phyloP scores from a whole-genome alignment of 1,140 invertebrate species.

The Bombus pascuorum region DNA sequence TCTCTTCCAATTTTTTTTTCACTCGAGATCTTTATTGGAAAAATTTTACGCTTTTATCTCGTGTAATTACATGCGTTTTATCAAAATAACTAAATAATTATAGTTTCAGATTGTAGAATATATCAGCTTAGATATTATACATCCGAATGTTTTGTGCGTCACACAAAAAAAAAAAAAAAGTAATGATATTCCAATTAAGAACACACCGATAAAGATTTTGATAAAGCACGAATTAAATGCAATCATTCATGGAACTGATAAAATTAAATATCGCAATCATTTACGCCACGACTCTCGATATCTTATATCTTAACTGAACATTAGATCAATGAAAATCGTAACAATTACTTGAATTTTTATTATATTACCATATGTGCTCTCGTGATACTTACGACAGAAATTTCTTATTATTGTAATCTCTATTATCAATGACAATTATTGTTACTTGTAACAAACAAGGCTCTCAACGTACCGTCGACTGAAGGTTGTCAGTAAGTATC shows the following conservation, averaged over 20 bases:
- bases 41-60: neutral
- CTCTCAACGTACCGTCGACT: neutral
- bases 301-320: neutral
- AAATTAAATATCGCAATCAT: constrained; percentile 8
- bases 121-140: neutral
- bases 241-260: constrained; percentile 7
- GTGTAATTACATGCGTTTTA: neutral
- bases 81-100: too few species aligned
- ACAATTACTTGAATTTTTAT: neutral
- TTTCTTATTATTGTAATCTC: too few species aligned
- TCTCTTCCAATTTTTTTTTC: neutral
- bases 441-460: neutral
- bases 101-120: too few species aligned
- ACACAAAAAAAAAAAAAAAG: too few species aligned
- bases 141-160: too few species aligned
- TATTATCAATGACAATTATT: neutral
- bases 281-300: constrained; percentile 12
- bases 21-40: neutral
- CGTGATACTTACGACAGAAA: neutral
- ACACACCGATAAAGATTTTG: constrained; percentile 37
- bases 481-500: neutral
- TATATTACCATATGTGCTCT: neutral
- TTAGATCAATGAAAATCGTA: neutral
- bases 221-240: constrained; percentile 46
- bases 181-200: constrained; percentile 23